A percentile compares a stretch with the other conserved stretches of the same genome.
phyloP scores from a whole-genome alignment of 1,140 invertebrate genomes.

The Varroa destructor region DNA sequence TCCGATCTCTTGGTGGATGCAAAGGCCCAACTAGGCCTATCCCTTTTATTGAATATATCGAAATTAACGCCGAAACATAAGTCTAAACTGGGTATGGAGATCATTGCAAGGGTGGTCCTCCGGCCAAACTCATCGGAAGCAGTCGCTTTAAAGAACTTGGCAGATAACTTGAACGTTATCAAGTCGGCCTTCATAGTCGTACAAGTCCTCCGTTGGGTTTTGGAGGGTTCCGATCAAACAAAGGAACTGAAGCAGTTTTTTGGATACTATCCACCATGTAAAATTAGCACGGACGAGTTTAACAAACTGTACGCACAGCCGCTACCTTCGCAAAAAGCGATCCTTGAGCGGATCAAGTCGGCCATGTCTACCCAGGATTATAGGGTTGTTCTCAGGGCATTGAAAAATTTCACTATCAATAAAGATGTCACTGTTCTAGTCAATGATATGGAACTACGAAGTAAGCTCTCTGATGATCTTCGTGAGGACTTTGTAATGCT shows the following conservation, averaged over 20 bases:
- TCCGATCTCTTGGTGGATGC: too few relatives aligned
- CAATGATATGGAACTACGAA: neutral
- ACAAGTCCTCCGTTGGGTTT: too few relatives aligned
- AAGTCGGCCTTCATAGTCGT: too few relatives aligned
- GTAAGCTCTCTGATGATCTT: slow-evolving; percentile 3
- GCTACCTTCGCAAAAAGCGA: neutral
- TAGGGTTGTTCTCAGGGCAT: neutral
- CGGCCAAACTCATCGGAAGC: too few relatives aligned
- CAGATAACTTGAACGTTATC: too few relatives aligned
- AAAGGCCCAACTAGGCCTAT: too few relatives aligned
- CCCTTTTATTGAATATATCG: too few relatives aligned
- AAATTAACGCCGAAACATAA: too few relatives aligned
- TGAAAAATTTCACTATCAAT: slow-evolving; percentile 15
- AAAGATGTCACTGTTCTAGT: neutral
- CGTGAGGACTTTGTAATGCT: slow-evolving; percentile 21
- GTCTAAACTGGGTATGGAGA: too few relatives aligned
- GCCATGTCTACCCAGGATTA: neutral
- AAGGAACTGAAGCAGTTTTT: neutral
- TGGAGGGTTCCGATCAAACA: too few relatives aligned
- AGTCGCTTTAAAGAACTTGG: too few relatives aligned
- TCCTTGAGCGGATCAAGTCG: slow-evolving; percentile 1
- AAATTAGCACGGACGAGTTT: neutral
- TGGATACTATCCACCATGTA: neutral
- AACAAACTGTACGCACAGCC: neutral
- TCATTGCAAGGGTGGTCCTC: too few relatives aligned